Conservation (phyloP, 2,888 invertebrate genomes). For the Sicus ferrugineus region DNA sequence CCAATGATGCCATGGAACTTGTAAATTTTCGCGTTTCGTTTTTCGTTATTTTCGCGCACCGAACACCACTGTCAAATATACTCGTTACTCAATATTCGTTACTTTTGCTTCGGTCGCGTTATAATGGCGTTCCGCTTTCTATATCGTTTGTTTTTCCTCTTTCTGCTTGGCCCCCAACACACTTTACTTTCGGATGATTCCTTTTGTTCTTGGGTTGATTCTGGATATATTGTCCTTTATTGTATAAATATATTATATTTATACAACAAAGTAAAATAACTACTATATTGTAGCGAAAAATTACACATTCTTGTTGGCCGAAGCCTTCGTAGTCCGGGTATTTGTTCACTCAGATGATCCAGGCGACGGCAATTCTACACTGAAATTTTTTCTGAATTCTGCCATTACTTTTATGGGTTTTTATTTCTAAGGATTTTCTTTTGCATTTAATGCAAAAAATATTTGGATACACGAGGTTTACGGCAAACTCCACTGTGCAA, state of each 20-base stretch:
- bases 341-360: neutral
- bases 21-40: conserved; percentile 30
- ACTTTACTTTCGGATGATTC: neutral
- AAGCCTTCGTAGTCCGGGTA: too few relatives aligned
- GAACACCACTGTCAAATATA: conserved; percentile 46
- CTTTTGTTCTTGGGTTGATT: conserved; percentile 18
- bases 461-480: conserved; percentile 35
- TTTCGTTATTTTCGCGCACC: conserved; percentile 30
- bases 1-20: conserved; percentile 39
- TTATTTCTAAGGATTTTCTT: conserved; percentile 14
- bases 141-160: conserved; percentile 13
- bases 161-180: conserved; percentile 12
- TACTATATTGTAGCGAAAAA: neutral
- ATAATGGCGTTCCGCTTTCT: conserved; percentile 45
- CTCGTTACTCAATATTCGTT: conserved; percentile 32
- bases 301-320: too few relatives aligned
- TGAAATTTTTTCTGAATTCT: conserved; percentile 3
- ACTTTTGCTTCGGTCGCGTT: conserved; percentile 33
- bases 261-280: neutral
- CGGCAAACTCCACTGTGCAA: conserved; percentile 34
- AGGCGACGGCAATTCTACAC: neutral
- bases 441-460: conserved; percentile 30
- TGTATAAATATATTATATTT: too few relatives aligned
- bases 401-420: conserved; percentile 25
- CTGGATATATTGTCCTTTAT: conserved; percentile 17